Percentiles rank a stretch among this genome's conserved stretches.
phyloP scores from a whole-genome alignment of 2,797 vertebrate species.

The Neosilurus hyrtlii region DNA sequence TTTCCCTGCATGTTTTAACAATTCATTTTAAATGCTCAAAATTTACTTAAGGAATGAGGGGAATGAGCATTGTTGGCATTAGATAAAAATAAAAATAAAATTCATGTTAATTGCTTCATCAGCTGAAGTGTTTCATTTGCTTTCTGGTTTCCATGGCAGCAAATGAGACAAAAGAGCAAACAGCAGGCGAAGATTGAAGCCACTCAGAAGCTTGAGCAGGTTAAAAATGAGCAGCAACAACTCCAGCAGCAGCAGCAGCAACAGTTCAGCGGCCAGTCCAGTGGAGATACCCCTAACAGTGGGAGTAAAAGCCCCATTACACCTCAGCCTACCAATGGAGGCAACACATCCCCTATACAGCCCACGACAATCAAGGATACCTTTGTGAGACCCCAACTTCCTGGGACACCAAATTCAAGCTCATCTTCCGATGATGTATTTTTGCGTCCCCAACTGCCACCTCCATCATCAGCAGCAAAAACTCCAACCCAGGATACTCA shows the following conservation, averaged over 20 bases:
- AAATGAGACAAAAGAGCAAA: slow-evolving; percentile 96
- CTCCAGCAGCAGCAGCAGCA: slow-evolving; percentile 76
- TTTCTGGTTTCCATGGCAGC: slow-evolving; percentile 69
- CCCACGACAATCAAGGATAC: slow-evolving; percentile 75
- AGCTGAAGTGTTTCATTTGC: slow-evolving; percentile 43
- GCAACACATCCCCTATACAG: slow-evolving; percentile 77
- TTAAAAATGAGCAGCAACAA: slow-evolving; percentile 91
- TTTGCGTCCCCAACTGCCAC: slow-evolving; percentile 86
- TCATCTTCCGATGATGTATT: slow-evolving; percentile 82
- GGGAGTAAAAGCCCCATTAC: slow-evolving; percentile 79
- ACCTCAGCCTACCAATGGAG: slow-evolving; percentile 71
- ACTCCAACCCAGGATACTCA: slow-evolving; percentile 55
- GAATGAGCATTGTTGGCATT: slow-evolving; percentile 58
- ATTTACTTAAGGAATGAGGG: slow-evolving; percentile 53
- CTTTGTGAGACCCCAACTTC: slow-evolving; percentile 72
- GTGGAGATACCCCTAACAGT: slow-evolving; percentile 67
- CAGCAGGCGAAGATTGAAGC: slow-evolving; percentile 98
- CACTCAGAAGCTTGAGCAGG: slow-evolving; percentile 93
- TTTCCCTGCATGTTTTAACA: slow-evolving; percentile 57
- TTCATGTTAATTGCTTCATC: slow-evolving; percentile 40
- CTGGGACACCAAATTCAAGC: slow-evolving; percentile 60
- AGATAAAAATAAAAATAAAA: slow-evolving; percentile 59
- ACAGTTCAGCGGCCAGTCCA: slow-evolving; percentile 65
- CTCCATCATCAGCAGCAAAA: slow-evolving; percentile 63
- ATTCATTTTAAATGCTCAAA: slow-evolving; percentile 45